Conservation (phyloP, 2,113 vertebrate species). For the Clinocottus analis region DNA sequence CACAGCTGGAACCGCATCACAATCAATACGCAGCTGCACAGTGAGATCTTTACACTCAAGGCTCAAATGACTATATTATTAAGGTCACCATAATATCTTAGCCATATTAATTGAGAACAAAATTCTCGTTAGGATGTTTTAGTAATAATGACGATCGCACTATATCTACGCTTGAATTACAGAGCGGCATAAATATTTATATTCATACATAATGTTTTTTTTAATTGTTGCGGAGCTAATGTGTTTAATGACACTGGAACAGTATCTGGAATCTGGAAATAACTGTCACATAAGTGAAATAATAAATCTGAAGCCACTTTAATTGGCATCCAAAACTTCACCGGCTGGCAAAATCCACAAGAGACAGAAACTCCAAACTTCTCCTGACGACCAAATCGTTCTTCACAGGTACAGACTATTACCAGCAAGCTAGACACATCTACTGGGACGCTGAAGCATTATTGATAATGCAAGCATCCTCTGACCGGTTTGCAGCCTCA, state of each 20-base stretch:
- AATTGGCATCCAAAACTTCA: too few species aligned
- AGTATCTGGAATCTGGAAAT: too few species aligned
- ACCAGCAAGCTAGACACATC: too few species aligned
- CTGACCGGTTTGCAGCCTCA: too few species aligned
- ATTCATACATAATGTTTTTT: background rate
- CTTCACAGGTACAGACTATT: background rate
- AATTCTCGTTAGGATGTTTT: background rate
- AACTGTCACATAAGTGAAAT: too few species aligned
- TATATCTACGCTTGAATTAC: background rate
- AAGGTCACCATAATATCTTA: background rate
- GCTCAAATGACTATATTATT: background rate
- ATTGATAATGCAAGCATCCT: too few species aligned
- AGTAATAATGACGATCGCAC: background rate
- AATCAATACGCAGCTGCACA: conserved; percentile 28
- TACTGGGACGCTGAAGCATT: too few species aligned
- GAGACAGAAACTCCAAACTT: background rate
- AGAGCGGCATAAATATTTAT: background rate
- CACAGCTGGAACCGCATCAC: background rate
- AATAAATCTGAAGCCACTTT: background rate
- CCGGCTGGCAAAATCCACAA: background rate
- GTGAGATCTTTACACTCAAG: background rate
- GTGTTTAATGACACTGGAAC: too few species aligned
- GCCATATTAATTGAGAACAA: background rate
- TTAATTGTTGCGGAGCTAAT: too few species aligned
- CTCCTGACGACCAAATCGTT: background rate